Base-by-base conservation (phyloP, 2,113 vertebrate genomes). In the Callipepla californica region DNA sequence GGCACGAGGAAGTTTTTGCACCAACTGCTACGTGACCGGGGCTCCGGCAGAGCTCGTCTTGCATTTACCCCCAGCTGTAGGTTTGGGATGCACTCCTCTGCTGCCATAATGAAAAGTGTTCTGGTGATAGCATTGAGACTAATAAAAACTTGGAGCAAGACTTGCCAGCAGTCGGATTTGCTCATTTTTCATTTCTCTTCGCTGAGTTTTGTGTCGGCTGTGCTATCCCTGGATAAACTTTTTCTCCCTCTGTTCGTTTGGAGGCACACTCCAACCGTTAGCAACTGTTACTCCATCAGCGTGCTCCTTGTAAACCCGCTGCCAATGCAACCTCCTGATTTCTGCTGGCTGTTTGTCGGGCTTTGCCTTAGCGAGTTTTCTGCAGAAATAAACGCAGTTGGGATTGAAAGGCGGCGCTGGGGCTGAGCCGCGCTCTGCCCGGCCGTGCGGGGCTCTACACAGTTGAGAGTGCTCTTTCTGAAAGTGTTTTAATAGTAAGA, bases 401-500 rank as follows among this genome's bases (percentile, higher is more conserved):
- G 73, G 51, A 91, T 96, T 93, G 85, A 36, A 87, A 82, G 0
- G 0, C 66, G 91, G 53, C 59, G 12, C 89, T 82, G 91, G 38
- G 28, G 69, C 79, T 65, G 79, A 48, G 67, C 58, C 13, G 26
- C 34, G 44, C 76, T 88, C 74, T 69, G 94, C 77, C 79, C 2
- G 30, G 77, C 21, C 65, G 69, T 94, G 85, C 89, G 58, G 73
- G 67, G 72, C 85, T 89, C 9, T 18, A 62, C 89, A 90, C 95
- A 84, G 91, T 69, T 62, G 87, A 91, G 88, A 92, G 90, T 85
- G 76, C 70, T 86, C 83, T 85, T 80, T 93, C 93, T 92, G 88
- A 66, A 74, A 96, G 87, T 96, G 92, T 96, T 97, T 95, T 92
- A 94, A 91, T 92, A 97, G 82, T 94, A 93, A 92, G 91, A 96